Percentiles rank a stretch among this genome's conserved stretches.
phyloP scores from a whole-genome alignment of 2,888 invertebrate species.

The Chloroclystis v-ata region DNA sequence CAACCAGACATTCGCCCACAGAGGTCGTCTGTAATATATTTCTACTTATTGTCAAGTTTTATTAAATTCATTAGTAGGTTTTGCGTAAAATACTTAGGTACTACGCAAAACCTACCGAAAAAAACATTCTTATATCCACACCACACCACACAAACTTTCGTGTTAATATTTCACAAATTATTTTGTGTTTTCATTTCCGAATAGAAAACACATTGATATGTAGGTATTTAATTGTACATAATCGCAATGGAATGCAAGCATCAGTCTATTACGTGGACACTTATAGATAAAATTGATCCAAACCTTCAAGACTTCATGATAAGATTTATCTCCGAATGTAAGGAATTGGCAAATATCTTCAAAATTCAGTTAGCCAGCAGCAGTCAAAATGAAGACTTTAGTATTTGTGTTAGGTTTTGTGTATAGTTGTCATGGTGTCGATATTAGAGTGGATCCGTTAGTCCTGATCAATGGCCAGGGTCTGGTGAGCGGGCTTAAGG shows the following conservation, averaged over 20 bases:
- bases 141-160: no score
- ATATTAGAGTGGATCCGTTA: slow-evolving; percentile 60
- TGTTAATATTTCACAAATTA: no score
- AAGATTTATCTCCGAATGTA: slow-evolving; percentile 38
- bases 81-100: no score
- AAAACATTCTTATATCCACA: no score
- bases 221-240: background rate
- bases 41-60: no score
- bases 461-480: slow-evolving; percentile 59
- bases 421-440: slow-evolving; percentile 27
- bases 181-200: no score
- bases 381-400: slow-evolving; percentile 32
- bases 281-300: slow-evolving; percentile 30
- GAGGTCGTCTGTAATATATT: no score
- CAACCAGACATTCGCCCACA: no score
- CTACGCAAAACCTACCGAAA: no score
- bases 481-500: slow-evolving; percentile 56
- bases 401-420: slow-evolving; percentile 28
- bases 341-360: slow-evolving; percentile 13
- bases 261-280: slow-evolving; percentile 29
- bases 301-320: slow-evolving; percentile 47
- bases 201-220: background rate
- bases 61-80: no score
- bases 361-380: slow-evolving; percentile 19
- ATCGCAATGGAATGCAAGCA: slow-evolving; percentile 22